These are phyloP conservation scores for Drosophila gaucha DNA, from an alignment of 2,888 invertebrate genomes.

Conservation along the genomic window DNA sequence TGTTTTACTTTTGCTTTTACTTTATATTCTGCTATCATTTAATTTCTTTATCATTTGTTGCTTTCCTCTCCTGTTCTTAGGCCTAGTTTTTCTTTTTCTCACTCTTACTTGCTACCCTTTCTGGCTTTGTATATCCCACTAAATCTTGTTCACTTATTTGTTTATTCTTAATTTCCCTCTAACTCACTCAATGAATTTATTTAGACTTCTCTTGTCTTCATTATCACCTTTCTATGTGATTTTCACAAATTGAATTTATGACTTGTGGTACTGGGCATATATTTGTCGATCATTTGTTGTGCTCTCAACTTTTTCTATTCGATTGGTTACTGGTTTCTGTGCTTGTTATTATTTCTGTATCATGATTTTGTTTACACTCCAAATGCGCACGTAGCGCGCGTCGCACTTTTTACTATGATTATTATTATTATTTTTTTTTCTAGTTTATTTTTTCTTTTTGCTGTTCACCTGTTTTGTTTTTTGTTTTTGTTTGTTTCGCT, in stretches of 20 bases:
- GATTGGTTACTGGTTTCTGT: constrained; percentile 39
- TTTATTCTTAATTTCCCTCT: too few species aligned
- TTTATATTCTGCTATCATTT: too few species aligned
- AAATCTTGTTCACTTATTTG: too few species aligned
- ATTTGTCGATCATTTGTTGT: constrained; percentile 3
- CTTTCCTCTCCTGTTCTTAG: too few species aligned
- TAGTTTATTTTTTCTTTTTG: constrained; percentile 8
- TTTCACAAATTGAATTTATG: neutral
- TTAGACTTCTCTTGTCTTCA: neutral
- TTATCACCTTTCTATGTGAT: neutral
- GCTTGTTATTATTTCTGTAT: constrained; percentile 53
- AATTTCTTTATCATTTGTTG: too few species aligned
- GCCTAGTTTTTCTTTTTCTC: too few species aligned
- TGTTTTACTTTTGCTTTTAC: too few species aligned
- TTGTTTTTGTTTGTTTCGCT: constrained; percentile 36
- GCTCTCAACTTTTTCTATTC: constrained; percentile 23
- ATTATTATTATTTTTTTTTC: constrained; percentile 54
- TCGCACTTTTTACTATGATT: constrained; percentile 76
- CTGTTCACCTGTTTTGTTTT: constrained; percentile 38
- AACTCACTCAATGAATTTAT: neutral
- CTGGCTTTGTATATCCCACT: too few species aligned
- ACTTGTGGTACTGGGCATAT: constrained; percentile 9
- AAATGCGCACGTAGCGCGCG: constrained; percentile 73
- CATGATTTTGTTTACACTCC: constrained; percentile 80
- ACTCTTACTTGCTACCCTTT: too few species aligned